Conservation (phyloP, 1,140 invertebrate genomes). For the Pectinophora gossypiella region DNA sequence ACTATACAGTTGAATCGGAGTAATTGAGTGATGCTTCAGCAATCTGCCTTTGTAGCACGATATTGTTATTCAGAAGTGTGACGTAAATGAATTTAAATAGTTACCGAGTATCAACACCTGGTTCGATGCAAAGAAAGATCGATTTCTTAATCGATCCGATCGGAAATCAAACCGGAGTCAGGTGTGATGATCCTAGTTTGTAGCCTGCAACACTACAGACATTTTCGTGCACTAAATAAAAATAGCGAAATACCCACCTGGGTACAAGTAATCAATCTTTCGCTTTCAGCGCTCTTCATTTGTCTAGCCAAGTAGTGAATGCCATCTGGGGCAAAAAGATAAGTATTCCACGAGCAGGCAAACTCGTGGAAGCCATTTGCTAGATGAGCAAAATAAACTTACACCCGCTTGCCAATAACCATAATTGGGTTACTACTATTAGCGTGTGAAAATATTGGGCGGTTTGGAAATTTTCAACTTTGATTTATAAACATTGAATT, state of each 20-base stretch:
- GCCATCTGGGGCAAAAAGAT: background rate
- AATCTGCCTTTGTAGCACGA: background rate
- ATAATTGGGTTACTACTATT: background rate
- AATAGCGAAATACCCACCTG: background rate
- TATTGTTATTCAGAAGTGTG: too few species aligned
- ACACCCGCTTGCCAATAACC: background rate
- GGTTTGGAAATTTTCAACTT: background rate
- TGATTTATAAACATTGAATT: background rate
- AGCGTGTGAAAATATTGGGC: background rate
- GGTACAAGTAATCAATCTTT: background rate
- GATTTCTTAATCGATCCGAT: too few species aligned
- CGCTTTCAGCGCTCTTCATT: background rate
- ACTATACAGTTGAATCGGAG: background rate
- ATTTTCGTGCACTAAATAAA: background rate
- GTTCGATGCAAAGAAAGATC: too few species aligned
- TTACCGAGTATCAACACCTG: too few species aligned
- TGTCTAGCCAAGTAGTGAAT: too few species aligned
- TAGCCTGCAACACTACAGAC: background rate
- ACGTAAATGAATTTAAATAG: too few species aligned
- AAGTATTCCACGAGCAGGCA: background rate
- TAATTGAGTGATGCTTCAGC: background rate
- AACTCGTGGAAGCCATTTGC: background rate
- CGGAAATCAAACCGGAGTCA: too few species aligned
- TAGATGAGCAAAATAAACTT: background rate
- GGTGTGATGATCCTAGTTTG: background rate